Conservation (phyloP, 2,888 invertebrate genomes). For the Metopia argyrocephala region DNA sequence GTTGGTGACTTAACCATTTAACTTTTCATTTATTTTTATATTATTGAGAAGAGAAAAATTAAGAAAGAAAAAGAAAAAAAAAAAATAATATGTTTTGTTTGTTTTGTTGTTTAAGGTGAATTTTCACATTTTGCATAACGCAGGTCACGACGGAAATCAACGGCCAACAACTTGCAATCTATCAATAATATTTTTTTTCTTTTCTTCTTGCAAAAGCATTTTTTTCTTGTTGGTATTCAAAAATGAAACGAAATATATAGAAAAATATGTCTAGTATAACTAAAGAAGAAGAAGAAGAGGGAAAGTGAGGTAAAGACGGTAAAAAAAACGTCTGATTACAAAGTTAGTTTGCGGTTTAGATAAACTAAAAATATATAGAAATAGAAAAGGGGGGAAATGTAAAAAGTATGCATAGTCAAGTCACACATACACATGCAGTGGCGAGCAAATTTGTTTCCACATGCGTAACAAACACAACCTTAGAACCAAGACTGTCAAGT, state of each 20-base stretch:
- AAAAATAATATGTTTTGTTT: constrained; percentile 4
- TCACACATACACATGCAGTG: constrained; percentile 10
- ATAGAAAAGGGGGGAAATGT: background rate
- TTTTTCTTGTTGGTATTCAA: constrained; percentile 33
- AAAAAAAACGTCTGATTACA: background rate
- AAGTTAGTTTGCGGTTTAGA: constrained; percentile 29
- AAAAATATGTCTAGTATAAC: constrained; percentile 15
- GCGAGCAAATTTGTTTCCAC: too few species aligned
- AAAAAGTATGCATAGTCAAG: background rate
- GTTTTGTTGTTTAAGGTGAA: constrained; percentile 50
- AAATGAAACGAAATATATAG: constrained; percentile 3
- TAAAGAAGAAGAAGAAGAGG: constrained; percentile 36
- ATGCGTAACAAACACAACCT: too few species aligned
- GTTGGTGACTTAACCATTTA: constrained; percentile 46
- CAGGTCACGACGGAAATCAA: constrained; percentile 77
- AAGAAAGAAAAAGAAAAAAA: background rate
- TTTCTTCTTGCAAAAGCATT: constrained; percentile 28
- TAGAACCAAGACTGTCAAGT: too few species aligned
- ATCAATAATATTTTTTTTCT: constrained; percentile 72
- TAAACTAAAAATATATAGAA: constrained; percentile 7
- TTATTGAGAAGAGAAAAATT: background rate
- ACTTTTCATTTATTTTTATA: constrained; percentile 42
- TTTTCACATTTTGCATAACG: constrained; percentile 76
- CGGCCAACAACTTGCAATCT: constrained; percentile 75
- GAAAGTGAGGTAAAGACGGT: too few species aligned